Percentiles rank a stretch among this genome's conserved stretches.
Conservation (phyloP, 2,797 vertebrate species). For the Aplochiton taeniatus region DNA sequence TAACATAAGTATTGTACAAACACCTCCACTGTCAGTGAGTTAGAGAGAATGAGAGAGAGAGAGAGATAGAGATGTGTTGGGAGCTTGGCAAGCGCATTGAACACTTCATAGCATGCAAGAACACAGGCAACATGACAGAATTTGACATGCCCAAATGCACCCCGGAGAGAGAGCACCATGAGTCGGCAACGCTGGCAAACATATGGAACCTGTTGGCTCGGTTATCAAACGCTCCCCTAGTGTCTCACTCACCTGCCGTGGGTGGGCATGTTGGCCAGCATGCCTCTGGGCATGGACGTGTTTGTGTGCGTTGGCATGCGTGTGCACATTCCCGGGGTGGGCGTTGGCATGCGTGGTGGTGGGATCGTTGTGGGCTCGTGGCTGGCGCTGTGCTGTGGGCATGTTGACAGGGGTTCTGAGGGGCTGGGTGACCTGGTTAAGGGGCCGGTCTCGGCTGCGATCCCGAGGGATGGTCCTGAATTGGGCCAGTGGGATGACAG, state of each 20-base stretch:
- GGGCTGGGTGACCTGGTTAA: slow-evolving; percentile 35
- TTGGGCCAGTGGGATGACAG: slow-evolving; percentile 58
- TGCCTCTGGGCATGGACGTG: slow-evolving; percentile 21
- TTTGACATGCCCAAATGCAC: slow-evolving; percentile 30
- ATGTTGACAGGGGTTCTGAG: slow-evolving; percentile 51
- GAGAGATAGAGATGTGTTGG: neutral
- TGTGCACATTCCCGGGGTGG: slow-evolving; percentile 36
- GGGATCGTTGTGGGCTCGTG: slow-evolving; percentile 23
- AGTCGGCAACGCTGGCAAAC: slow-evolving; percentile 18
- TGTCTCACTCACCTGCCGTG: slow-evolving; percentile 63
- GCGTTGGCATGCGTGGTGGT: slow-evolving; percentile 24
- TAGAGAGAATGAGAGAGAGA: neutral
- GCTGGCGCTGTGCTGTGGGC: slow-evolving; percentile 47
- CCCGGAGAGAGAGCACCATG: slow-evolving; percentile 18
- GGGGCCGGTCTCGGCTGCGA: slow-evolving; percentile 43
- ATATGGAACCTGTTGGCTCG: slow-evolving; percentile 31
- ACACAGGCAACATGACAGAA: slow-evolving; percentile 19
- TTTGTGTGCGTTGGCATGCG: slow-evolving; percentile 19
- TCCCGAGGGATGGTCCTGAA: slow-evolving; percentile 70
- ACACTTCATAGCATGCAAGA: neutral
- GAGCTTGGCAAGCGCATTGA: neutral
- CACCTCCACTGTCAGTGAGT: slow-evolving; percentile 23
- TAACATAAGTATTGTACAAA: slow-evolving; percentile 27
- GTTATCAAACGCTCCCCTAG: neutral
- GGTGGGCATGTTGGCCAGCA: slow-evolving; percentile 47